A percentile compares a stretch with the other conserved stretches of the same genome.
Conservation (phyloP, 2,797 vertebrate genomes). For the Lophotriccus pileatus region DNA sequence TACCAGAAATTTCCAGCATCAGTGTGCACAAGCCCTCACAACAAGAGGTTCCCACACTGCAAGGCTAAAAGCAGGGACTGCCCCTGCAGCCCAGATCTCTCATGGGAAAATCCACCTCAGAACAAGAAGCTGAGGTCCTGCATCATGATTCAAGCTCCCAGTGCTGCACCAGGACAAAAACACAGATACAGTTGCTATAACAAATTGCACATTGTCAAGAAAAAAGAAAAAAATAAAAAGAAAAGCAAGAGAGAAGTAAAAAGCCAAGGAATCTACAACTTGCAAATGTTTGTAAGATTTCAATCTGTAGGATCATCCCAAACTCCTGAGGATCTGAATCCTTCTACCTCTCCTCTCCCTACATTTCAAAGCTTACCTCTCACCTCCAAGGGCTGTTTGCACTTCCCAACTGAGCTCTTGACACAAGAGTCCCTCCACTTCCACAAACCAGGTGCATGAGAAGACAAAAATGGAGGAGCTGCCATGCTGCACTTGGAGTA, state of each 20-base stretch:
- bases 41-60: not conserved
- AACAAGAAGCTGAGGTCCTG: not conserved
- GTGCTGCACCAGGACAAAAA: not conserved
- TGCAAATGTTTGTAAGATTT: not conserved
- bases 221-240: not conserved
- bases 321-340: not conserved
- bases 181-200: not conserved
- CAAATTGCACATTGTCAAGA: not conserved
- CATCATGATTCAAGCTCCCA: not conserved
- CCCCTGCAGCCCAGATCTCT: too few species aligned
- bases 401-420: not conserved
- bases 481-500: not conserved
- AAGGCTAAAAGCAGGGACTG: not conserved
- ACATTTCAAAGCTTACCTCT: not conserved
- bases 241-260: not conserved
- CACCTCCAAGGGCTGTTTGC: rapidly evolving
- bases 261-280: not conserved
- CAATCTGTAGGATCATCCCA: not conserved
- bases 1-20: not conserved
- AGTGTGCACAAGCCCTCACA: not conserved
- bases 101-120: rapidly evolving
- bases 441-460: rapidly evolving
- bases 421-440: not conserved
- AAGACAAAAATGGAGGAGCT: not conserved
- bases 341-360: not conserved